phyloP scores from a whole-genome alignment of 2,888 invertebrate species.

The Cerastoderma edule region DNA sequence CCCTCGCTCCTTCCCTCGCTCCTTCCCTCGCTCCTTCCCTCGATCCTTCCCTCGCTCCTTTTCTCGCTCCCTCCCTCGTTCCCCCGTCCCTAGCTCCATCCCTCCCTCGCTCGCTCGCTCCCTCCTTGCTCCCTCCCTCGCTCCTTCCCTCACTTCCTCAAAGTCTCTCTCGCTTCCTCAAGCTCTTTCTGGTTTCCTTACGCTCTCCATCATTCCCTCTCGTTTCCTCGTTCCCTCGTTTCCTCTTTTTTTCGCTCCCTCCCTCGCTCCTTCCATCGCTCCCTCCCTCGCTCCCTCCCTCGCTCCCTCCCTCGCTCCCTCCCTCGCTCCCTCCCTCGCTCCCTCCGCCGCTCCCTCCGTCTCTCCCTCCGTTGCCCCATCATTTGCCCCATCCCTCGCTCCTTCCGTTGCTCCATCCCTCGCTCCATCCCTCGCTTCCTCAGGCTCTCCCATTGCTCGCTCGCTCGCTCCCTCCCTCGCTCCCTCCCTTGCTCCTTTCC shows the following conservation, averaged over 20 bases:
- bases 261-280: neutral
- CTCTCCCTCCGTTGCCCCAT: neutral
- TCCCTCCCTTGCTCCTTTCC: neutral
- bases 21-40: too few species aligned
- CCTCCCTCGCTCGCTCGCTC: too few species aligned
- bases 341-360: neutral
- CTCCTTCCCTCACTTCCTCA: too few species aligned
- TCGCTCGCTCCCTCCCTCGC: neutral
- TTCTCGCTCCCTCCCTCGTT: too few species aligned
- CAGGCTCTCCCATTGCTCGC: neutral
- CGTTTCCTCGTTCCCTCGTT: neutral
- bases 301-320: neutral
- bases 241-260: neutral
- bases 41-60: too few species aligned
- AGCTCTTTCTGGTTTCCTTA: neutral
- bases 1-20: too few species aligned
- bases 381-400: neutral
- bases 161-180: too few species aligned
- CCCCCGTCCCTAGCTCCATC: too few species aligned
- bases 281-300: neutral
- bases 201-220: neutral
- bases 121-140: too few species aligned
- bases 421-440: neutral
- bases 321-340: neutral
- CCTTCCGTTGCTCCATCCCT: neutral